phyloP scores from a whole-genome alignment of 2,113 vertebrate species.

The Bostrychus sinensis region DNA sequence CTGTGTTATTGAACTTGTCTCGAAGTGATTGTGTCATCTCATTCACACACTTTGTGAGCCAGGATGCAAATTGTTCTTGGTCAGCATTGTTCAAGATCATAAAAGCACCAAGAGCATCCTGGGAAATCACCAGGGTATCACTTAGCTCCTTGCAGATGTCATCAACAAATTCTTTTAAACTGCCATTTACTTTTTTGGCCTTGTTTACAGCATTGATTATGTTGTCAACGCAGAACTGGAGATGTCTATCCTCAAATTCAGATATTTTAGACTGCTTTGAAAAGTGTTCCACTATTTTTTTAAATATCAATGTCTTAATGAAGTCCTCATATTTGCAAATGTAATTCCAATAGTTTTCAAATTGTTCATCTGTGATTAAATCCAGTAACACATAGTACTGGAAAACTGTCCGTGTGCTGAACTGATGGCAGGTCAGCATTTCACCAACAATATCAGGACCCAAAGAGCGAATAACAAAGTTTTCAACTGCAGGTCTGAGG shows the following conservation, averaged over 20 bases:
- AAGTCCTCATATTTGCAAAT: neutral
- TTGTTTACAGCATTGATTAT: slow-evolving; percentile 38
- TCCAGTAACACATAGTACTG: slow-evolving; percentile 58
- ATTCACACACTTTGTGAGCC: slow-evolving; percentile 26
- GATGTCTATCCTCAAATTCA: slow-evolving; percentile 25
- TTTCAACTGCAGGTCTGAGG: slow-evolving; percentile 46
- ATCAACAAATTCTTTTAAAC: slow-evolving; percentile 42
- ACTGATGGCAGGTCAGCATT: slow-evolving; percentile 53
- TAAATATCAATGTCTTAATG: neutral
- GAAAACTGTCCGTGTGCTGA: slow-evolving; percentile 53
- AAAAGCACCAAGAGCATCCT: slow-evolving; percentile 38
- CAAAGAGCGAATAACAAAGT: slow-evolving; percentile 33
- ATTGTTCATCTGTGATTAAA: slow-evolving; percentile 20
- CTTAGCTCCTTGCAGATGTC: slow-evolving; percentile 41
- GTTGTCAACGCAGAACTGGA: slow-evolving; percentile 8
- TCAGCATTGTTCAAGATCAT: slow-evolving; percentile 41
- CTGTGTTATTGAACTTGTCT: neutral
- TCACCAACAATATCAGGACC: slow-evolving; percentile 58
- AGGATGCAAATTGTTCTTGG: slow-evolving; percentile 41
- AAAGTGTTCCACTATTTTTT: neutral
- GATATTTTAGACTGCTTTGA: neutral
- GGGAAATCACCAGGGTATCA: slow-evolving; percentile 43
- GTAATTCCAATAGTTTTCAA: neutral
- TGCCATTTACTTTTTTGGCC: neutral
- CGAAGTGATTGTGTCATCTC: slow-evolving; percentile 36